Base-by-base conservation (phyloP, 2,797 vertebrate species). In the Rhinichthys osculus region DNA sequence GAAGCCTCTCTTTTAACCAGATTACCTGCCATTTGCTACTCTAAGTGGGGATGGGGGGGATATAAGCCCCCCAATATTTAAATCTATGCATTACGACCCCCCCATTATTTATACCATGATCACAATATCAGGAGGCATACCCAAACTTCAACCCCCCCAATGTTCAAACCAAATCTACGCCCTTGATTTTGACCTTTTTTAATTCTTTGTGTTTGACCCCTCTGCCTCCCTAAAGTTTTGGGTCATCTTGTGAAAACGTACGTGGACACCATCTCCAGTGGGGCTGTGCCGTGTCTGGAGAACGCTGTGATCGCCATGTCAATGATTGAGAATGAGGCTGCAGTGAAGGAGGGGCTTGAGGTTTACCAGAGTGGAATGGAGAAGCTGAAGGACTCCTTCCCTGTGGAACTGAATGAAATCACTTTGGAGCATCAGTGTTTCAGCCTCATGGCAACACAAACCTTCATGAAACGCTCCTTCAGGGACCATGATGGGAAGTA, bases 251-350 rank as follows among this genome's bases (percentile, higher is more conserved):
- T 87, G 1, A 76, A 87, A 44, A 86, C 42, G 2, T 94, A 93
- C 0, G 82, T 93, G 62, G 87, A 92, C 5, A 91, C 90, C n/a
- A 93, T 93, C 52, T 78, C 57, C 69, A 91, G 85, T 11, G 89
- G 90, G 2, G 64, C 85, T 1, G 81, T 93, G 23, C 90, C 91
- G 5, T 91, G 89, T 87, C 79, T 94, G 85, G 93, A 93, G 80
- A 91, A 89, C 0, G 88, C 90, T 8, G 88, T 93, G 79, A 44
- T 90, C 72, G 66, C 86, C 9, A 78, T 94, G 91, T 88, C 91
- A 0, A 40, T 81, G 87, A 88, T 91, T 17, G 91, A 93, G 88
- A 94, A 93, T 23, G 27, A 87, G 17, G 86, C 89, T 1, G 90
- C 89, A 0, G 21, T 93, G 4, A 19, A 84, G 23, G 86, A 86